Conservation (phyloP, 2,797 vertebrate genomes). For the Parotocinclus haroldoi region DNA sequence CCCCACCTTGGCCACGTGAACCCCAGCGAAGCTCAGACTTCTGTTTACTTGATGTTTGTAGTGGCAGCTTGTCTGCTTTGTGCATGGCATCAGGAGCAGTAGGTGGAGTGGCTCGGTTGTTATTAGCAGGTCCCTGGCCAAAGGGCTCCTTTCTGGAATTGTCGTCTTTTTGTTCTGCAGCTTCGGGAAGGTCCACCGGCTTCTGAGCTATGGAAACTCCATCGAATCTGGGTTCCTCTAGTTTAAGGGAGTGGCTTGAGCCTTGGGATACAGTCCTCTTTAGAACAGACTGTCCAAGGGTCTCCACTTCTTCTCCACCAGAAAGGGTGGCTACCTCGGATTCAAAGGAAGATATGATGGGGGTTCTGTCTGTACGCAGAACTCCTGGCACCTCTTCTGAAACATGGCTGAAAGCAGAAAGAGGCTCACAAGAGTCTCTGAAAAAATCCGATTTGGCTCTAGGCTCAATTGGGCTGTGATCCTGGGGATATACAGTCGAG, state of each 20-base stretch:
- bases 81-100: conserved; percentile 71
- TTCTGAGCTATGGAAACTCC: conserved; percentile 69
- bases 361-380: conserved; percentile 67
- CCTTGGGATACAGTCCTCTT: conserved; percentile 90
- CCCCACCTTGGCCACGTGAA: conserved; percentile 75
- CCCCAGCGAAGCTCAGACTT: conserved; percentile 95
- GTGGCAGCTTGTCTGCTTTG: conserved; percentile 84
- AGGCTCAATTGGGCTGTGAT: conserved; percentile 78
- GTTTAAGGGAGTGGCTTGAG: conserved; percentile 82
- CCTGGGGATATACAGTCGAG: conserved; percentile 77
- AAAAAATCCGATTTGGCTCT: conserved; percentile 83
- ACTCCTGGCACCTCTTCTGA: conserved; percentile 75
- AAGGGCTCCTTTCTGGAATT: conserved; percentile 85
- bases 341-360: conserved; percentile 71
- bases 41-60: conserved; percentile 76
- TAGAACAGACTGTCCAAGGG: conserved; percentile 73
- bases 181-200: conserved; percentile 76
- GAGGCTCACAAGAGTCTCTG: conserved; percentile 77
- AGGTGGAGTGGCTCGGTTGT: conserved; percentile 67
- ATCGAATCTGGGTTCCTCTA: conserved; percentile 85
- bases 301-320: conserved; percentile 75
- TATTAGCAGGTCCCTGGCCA: conserved; percentile 66
- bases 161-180: conserved; percentile 77
- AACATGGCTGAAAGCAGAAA: conserved; percentile 77
- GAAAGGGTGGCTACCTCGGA: conserved; percentile 70